Evolutionary conservation across 1,140 invertebrate genomes (phyloP).

Genomic region (Cydia pomonella): DNA sequence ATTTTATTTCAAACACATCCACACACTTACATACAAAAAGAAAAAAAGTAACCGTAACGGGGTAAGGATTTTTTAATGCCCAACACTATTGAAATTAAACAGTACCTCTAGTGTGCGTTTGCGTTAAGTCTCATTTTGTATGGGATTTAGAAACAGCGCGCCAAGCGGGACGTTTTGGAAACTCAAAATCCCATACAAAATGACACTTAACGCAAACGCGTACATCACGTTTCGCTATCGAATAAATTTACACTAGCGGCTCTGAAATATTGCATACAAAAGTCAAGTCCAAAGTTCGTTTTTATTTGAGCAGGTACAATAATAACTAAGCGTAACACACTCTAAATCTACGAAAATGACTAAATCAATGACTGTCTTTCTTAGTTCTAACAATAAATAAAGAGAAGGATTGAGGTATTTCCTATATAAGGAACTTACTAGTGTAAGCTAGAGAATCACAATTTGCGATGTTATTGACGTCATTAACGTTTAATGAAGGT

Average conservation of each 20-base stretch:
- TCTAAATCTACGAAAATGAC: conserved; percentile 68
- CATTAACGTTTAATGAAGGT: neutral
- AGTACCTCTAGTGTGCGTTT: no score
- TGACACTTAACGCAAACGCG: no score
- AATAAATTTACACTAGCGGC: no score
- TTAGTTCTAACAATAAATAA: conserved; percentile 64
- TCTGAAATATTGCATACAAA: conserved; percentile 20
- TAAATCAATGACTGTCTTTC: conserved; percentile 66
- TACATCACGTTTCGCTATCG: no score
- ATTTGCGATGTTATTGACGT: neutral
- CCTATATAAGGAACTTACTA: conserved; percentile 50
- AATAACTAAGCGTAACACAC: conserved; percentile 42
- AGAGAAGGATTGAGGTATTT: conserved; percentile 54
- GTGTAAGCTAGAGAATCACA: conserved; percentile 8
- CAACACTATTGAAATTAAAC: conserved; percentile 1
- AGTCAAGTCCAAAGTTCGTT: conserved; percentile 6
- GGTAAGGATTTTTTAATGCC: neutral
- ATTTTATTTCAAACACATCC: conserved; percentile 39
- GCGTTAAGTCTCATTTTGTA: no score
- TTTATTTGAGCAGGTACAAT: conserved; percentile 57
- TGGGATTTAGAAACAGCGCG: no score
- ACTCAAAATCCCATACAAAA: no score
- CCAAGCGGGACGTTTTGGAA: no score
- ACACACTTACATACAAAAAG: conserved; percentile 32
- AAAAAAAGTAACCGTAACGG: neutral